phyloP scores from a whole-genome alignment of 2,888 invertebrate species.

The Spisula solida region DNA sequence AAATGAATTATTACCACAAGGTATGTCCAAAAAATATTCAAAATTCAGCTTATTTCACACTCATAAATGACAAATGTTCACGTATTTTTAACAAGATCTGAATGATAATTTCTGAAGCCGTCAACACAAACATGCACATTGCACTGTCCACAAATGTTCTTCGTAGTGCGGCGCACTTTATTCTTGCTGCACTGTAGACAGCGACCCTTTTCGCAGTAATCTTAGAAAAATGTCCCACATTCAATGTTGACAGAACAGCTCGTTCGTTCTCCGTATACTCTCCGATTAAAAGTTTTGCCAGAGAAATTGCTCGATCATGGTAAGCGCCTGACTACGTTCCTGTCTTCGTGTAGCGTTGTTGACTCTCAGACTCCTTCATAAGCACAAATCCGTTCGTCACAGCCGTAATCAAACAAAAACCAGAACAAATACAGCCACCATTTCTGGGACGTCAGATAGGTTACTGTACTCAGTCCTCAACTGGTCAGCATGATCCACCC shows the following conservation, averaged over 20 bases:
- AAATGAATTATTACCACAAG: no score
- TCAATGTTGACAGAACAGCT: no score
- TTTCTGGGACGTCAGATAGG: no score
- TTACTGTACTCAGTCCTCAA: constrained; percentile 8
- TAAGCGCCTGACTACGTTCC: background rate
- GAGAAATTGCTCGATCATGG: no score
- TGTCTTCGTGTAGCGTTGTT: background rate
- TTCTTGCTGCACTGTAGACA: no score
- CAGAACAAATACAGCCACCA: background rate
- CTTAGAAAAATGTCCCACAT: no score
- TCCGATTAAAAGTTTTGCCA: no score
- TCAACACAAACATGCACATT: background rate
- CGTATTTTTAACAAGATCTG: background rate
- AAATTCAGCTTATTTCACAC: no score
- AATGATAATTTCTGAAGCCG: background rate
- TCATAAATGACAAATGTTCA: no score
- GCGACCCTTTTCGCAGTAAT: background rate
- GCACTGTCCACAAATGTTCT: background rate
- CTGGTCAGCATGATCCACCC: constrained; percentile 22
- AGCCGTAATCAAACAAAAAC: background rate
- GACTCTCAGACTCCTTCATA: background rate
- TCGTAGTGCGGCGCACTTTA: background rate
- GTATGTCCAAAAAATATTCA: no score
- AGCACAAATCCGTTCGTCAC: constrained; percentile 24
- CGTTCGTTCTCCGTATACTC: no score